Percentiles rank a stretch among this genome's conserved stretches.
These are phyloP conservation scores for Muntiacus muntjak DNA, from an alignment of 2,113 vertebrate species.

Conservation along the genomic window DNA sequence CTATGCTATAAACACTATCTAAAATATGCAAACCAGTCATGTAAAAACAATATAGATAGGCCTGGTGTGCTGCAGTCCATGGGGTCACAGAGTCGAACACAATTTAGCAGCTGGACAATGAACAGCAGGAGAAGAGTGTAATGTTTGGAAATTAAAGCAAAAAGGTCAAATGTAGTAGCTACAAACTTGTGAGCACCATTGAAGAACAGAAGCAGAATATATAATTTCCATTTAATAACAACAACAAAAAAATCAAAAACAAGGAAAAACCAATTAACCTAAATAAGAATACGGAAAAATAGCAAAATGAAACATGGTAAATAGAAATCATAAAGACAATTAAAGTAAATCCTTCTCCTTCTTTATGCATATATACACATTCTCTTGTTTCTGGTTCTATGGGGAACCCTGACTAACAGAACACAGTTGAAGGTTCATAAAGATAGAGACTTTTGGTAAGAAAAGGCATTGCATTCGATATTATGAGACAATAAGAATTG, in stretches of 20 bases:
- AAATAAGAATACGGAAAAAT: not conserved
- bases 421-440: not conserved
- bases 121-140: not conserved
- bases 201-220: not conserved
- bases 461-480: conserved; percentile 11
- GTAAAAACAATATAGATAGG: not conserved
- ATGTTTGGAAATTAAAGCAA: not conserved
- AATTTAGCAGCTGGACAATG: not conserved
- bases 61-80: not conserved
- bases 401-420: not conserved
- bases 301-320: not conserved
- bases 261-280: not conserved
- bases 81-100: not conserved
- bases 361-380: not conserved
- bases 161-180: not conserved
- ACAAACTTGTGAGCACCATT: not conserved
- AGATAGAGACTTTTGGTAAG: not conserved
- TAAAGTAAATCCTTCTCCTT: not conserved
- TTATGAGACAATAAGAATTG: conserved; percentile 32
- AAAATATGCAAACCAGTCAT: not conserved
- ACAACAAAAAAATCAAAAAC: not conserved
- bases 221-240: not conserved
- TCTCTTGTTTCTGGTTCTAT: not conserved
- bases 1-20: not conserved
- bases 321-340: not conserved